Evolutionary conservation across 2,797 vertebrate species (phyloP), one percentile per base, ranked within the genome.

Genomic region (Todus mexicanus): DNA sequence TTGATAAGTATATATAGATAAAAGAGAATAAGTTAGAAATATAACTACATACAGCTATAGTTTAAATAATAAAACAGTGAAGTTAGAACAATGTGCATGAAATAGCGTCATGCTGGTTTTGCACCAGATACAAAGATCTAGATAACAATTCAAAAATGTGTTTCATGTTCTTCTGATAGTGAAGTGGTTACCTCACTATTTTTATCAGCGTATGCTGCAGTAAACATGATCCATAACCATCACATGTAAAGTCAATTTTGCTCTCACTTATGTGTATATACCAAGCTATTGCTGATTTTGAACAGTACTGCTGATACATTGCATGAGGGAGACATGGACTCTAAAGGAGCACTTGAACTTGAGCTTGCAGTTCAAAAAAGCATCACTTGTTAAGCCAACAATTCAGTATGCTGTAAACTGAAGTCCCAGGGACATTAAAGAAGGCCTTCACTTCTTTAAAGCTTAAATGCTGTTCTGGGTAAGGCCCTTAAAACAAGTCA

Each of bases 21-120:
- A 96, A 96, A 88, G 57, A 95, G 40, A 45, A 45, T 51, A 82
- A n/a, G 27, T 78, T 83, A 74, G 85, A 96, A 96, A 92, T 73
- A 82, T n/a, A 92, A 37, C 23, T 87, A 37, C 77, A 73, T 84
- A 50, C 12, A 33, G 10, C 47, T 5, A 21, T 23, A 17, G 29
- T 53, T 82, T 25, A 5, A 29, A 77, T 91, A 84, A 78, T 88
- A 43, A 54, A 90, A 29, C 14, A 40, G 4, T 14, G 16, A 65
- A 11, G 5, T 75, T 15, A 69, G 50, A 88, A 65, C 29, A 50
- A 16, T 73, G 5, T 27, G 18, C 73, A 7, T 85, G 37, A 87
- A 12, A 26, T 78, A 53, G 6, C 33, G 12, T 16, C 6, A 1
- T 73, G 53, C 20, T 38, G 19, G 17, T 70, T 75, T 54, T 81